Base-by-base conservation (phyloP, 2,113 vertebrate species). In the Prunella fulvescens region DNA sequence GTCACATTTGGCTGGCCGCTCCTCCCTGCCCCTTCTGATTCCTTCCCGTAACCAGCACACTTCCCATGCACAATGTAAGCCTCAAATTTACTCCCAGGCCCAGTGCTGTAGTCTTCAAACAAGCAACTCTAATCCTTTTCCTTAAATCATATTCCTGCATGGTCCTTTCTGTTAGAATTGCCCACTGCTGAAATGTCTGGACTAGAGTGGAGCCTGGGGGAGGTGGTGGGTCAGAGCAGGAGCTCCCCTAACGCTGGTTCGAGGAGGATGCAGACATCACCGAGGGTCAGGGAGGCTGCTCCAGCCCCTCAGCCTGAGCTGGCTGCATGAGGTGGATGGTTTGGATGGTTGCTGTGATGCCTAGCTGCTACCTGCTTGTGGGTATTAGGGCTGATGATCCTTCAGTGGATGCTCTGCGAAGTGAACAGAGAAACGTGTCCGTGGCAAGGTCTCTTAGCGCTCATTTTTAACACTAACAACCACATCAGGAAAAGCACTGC, bases 331-430 rank as follows among this genome's bases (percentile, higher is more conserved):
- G 66, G 62, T 42, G 81, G 62, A 17, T 40, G 56, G 45, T 35
- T 65, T 45, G 76, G 56, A 17, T 61, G 56, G 72, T 19, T 69
- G 85, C 79, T 90, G 76, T 83, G 90, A 82, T 86, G 62, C 60
- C 83, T 80, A 72, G 91, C 92, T 78, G 56, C 81, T 71, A 71
- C 80, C 31, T 54, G 48, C 71, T 64, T 50, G 66, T 73, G 84
- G 96, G 77, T 93, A 79, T 84, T 92, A 96, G 90, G 92, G 91
- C 97, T 97, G 97, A 86, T 97, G 97, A 97, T 89, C 97, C 96
- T 97, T 98, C 48, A 7, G 16, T 81, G 92, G 83, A 26, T 91
- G 33, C 42, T 96, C 81, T 20, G 26, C 57, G 4, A 95, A 80
- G 47, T 13, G 81, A 90, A 85, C 67, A 83, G 90, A 93, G 71